Base-by-base conservation (phyloP, 2,113 vertebrate genomes). In the Ophthalmotilapia sp. region DNA sequence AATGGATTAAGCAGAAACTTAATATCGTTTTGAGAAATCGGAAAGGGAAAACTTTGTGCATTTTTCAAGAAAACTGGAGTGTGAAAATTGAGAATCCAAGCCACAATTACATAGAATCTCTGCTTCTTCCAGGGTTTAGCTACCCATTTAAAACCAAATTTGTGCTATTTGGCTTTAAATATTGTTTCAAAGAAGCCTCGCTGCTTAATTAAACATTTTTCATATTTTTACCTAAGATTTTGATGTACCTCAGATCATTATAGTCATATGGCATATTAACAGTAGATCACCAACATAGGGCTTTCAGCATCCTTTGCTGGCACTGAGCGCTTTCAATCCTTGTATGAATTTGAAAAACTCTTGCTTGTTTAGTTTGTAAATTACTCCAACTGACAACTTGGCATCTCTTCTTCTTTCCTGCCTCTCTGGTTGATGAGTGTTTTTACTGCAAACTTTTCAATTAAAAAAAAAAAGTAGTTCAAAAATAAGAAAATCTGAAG, bases 381-480 rank as follows among this genome's bases (percentile, higher is more conserved):
- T 42, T 5, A 3, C 19, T 55, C n/a, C 17, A 31, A 55, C 33
- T 79, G 85, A 87, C 82, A 91, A 55, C 86, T 81, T 70, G 49
- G 77, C 60, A 21, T 82, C 62, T 33, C 49, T 75, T 68, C 49
- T 23, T 23, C 7, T 42, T 38, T 82, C 56, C 31, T 11, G 45
- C 26, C 23, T n/a, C 65, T 49, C 26, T 58, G 21, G 33, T 73
- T 36, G 49, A 15, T 13, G 56, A 15, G 19, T 86, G 86, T 68
- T 65, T 80, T 79, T 47, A 47, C 42, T 81, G 38, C 23, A 86
- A 91, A 91, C 80, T 91, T 93, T 93, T 87, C 31, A 5, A 7
- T 91, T n/a, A 1, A 38, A 65, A 65, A 9, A 65, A 58, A 77
- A 88, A 91, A 87, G 47, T 88, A 89, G 88, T 91, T 91, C 49